Percentiles rank a stretch among this genome's conserved stretches.
phyloP scores from a whole-genome alignment of 2,113 vertebrate species.

The Lophotis ruficrista region DNA sequence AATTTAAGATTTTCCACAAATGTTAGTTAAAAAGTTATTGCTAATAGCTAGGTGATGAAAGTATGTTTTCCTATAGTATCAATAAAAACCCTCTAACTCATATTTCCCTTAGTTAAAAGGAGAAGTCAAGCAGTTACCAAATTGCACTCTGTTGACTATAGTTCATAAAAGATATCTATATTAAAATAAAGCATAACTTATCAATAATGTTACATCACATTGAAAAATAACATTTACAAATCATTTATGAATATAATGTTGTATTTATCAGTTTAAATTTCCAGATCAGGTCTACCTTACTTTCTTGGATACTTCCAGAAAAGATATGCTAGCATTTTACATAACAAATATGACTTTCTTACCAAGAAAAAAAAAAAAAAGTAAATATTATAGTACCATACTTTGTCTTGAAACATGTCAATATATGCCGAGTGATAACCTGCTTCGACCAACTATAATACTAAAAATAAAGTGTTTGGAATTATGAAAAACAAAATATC shows the following conservation, averaged over 20 bases:
- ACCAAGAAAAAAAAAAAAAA: background rate
- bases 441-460: background rate
- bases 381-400: background rate
- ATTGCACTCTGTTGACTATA: background rate
- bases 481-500: background rate
- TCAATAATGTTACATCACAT: background rate
- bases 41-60: background rate
- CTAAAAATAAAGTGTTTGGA: background rate
- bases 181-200: background rate
- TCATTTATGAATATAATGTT: background rate
- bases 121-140: background rate
- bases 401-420: background rate
- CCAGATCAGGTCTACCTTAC: accelerated
- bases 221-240: background rate
- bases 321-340: background rate
- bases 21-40: background rate
- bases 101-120: background rate
- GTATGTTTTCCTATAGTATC: background rate
- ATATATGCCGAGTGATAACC: background rate
- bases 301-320: background rate
- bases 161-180: background rate
- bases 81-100: background rate
- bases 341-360: background rate
- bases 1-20: background rate
- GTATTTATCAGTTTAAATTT: background rate